Evolutionary conservation across 2,113 vertebrate species (phyloP), one percentile per base, ranked within the genome.

Genomic region (Apodemus speciosus): DNA sequence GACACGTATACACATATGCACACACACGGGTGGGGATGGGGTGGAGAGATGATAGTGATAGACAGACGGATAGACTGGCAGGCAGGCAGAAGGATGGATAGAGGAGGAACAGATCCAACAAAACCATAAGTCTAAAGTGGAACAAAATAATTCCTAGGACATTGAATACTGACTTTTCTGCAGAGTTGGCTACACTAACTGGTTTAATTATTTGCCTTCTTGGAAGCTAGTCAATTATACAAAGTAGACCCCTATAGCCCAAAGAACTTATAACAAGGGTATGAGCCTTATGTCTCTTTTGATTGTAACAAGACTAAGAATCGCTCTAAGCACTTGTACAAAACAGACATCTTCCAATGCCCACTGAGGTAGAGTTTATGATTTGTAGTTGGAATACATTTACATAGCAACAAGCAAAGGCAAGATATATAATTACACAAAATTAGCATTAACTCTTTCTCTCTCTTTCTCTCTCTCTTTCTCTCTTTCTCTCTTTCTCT

Each of bases 191-290:
- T 30, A 56, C 10, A 81, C 30, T 62, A 51, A 83, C 6, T 32
- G 84, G 53, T 58, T 72, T 46, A 86, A 86, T 93, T 84, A 92
- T 77, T 27, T 77, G 75, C 40, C 40, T 76, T 21, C n/a, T 73
- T 81, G 72, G 38, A 88, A 85, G 58, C 14, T 73, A 40, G 75
- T 27, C 18, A 62, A 68, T 88, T 89, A 80, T 46, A 69, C 15
- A 75, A 53, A 46, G 5, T 40, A 4, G 62, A 88, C 35, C 30
- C 35, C 35, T 72, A 16, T 1, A 79, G 7, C 18, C 35, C 66
- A 62, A 73, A 69, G 58, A 91, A 38, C 49, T 27, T 62, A 1
- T 25, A 64, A 75, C 7, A 43, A 20, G 40, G 62, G 15, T 46
- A 46, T 81, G 49, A 30, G 6, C 16, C 69, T 89, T 43, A n/a